phyloP scores from a whole-genome alignment of 2,888 invertebrate species.

The Neelides folsomi region DNA sequence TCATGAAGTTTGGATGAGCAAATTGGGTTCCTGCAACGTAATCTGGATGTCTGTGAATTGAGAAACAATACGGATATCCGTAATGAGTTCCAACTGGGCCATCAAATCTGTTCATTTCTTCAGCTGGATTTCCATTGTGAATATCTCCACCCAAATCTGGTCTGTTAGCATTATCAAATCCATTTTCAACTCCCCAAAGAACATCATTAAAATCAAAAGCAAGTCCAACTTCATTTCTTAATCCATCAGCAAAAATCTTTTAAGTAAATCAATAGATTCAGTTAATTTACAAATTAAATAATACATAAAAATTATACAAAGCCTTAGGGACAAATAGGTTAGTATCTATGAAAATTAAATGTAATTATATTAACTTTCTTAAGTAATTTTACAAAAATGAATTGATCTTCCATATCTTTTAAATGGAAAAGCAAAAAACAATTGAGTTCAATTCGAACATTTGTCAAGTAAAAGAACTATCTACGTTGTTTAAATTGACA shows the following conservation, averaged over 20 bases:
- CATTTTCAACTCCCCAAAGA: conserved; percentile 20
- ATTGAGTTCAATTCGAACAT: too few relatives aligned
- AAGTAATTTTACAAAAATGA: too few relatives aligned
- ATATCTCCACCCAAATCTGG: conserved; percentile 20
- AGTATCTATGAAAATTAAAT: too few relatives aligned
- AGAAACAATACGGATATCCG: conserved; percentile 24
- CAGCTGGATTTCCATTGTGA: conserved; percentile 21
- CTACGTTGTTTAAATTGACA: too few relatives aligned
- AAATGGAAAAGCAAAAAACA: too few relatives aligned
- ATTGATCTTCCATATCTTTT: too few relatives aligned
- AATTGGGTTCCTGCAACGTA: conserved; percentile 14
- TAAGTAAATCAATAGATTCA: too few relatives aligned
- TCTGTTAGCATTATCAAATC: conserved; percentile 15
- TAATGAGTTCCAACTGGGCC: conserved; percentile 13
- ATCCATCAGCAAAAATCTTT: conserved; percentile 19
- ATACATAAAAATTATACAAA: too few relatives aligned
- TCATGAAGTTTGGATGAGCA: conserved; percentile 15
- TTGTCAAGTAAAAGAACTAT: too few relatives aligned
- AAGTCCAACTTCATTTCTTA: conserved; percentile 20
- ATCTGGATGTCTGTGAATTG: conserved; percentile 8
- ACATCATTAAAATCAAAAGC: conserved; percentile 13
- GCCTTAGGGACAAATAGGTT: too few relatives aligned
- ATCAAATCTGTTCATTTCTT: conserved; percentile 17
- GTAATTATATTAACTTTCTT: too few relatives aligned
- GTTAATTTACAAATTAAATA: too few relatives aligned